phyloP scores from a whole-genome alignment of 2,113 vertebrate genomes.

The Tympanuchus pallidicinctus region DNA sequence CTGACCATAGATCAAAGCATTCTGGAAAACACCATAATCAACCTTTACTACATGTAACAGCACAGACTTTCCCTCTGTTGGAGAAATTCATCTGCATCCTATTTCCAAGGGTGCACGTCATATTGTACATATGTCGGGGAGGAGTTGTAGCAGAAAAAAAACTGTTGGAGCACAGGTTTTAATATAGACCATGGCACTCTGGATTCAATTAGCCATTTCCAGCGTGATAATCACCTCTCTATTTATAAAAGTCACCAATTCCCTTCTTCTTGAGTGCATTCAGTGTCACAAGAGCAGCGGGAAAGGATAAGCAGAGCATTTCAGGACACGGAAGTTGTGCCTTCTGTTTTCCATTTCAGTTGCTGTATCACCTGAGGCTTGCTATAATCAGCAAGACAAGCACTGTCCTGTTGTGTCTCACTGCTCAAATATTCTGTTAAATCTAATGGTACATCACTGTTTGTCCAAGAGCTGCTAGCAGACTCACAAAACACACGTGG shows the following conservation, averaged over 20 bases:
- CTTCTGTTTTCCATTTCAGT: background rate
- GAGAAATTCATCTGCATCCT: background rate
- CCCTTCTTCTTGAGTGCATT: rapidly evolving
- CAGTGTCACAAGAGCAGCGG: background rate
- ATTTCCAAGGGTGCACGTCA: rapidly evolving
- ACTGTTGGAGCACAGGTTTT: rapidly evolving
- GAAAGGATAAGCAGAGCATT: background rate
- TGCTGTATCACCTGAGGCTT: background rate
- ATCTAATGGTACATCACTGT: too few species aligned
- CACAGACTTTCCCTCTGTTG: background rate
- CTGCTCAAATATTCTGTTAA: background rate
- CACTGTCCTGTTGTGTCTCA: background rate
- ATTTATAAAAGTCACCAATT: rapidly evolving
- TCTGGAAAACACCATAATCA: rapidly evolving
- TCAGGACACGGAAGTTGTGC: background rate
- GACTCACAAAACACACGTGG: rapidly evolving
- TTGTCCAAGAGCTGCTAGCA: background rate
- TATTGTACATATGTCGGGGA: rapidly evolving
- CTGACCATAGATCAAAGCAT: background rate
- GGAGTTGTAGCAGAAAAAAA: background rate
- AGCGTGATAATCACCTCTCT: rapidly evolving
- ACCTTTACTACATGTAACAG: rapidly evolving
- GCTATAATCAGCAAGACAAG: background rate
- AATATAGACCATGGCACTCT: background rate
- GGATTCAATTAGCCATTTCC: background rate